Evolutionary conservation across 2,113 vertebrate species (phyloP).

Genomic region (Pachyramphus minor): DNA sequence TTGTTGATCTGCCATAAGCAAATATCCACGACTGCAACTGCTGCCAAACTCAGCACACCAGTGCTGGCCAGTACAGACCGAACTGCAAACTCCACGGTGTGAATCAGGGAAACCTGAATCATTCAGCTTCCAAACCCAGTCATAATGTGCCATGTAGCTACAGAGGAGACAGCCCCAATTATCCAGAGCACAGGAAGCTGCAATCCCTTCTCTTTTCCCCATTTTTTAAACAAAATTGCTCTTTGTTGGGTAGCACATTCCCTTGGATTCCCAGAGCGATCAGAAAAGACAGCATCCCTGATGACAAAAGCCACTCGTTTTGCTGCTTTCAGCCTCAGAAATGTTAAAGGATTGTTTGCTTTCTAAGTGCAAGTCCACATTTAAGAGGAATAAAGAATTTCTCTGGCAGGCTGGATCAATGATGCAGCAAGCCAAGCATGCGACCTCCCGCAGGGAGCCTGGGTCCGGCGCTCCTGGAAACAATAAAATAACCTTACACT

Average conservation of each 20-base stretch:
- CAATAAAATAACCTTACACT: background rate
- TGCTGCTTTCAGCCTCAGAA: background rate
- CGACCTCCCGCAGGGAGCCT: background rate
- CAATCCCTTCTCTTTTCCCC: background rate
- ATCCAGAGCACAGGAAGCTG: background rate
- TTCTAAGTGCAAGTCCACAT: background rate
- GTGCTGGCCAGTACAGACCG: accelerated
- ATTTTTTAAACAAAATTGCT: background rate
- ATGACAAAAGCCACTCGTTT: slow-evolving; percentile 36
- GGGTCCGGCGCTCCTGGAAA: background rate
- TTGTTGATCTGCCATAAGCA: background rate
- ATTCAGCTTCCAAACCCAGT: background rate
- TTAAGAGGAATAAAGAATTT: slow-evolving; percentile 24
- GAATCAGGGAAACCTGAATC: background rate
- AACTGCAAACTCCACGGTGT: background rate
- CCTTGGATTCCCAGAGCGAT: background rate
- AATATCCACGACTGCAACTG: background rate
- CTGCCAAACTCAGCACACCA: background rate
- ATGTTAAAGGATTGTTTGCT: slow-evolving; percentile 16
- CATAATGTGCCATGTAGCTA: accelerated
- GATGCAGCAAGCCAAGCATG: background rate
- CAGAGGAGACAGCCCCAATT: background rate
- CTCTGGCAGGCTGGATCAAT: background rate
- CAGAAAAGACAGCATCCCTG: background rate
- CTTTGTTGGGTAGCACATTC: background rate